Base-by-base conservation (phyloP, 2,888 invertebrate species). In the Cheilosia vernalis region DNA sequence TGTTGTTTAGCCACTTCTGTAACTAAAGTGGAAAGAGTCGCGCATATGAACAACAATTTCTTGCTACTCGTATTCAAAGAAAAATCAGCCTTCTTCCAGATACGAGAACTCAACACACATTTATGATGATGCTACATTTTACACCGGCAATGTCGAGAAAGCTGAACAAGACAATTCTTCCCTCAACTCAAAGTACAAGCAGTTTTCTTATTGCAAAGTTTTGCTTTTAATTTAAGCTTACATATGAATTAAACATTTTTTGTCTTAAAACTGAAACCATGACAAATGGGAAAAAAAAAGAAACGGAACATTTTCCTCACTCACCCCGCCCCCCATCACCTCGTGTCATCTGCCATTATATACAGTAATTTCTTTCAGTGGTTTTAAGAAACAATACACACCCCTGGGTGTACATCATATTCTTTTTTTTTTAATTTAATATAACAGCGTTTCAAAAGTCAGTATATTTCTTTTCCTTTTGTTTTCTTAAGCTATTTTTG, bases 281-380 rank as follows among this genome's bases (percentile, higher is more conserved):
- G 15, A 58, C 58, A 40, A 64, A 63, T 64, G 42, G 6, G 13
- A 69, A 2, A 37, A 64, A 27, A 30, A 37, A 37, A 37, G 9
- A 37, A 37, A 37, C 37, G 13, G 37, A 37, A 37, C 10, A 37
- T 3, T 13, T 37, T 4, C 44, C 53, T 55, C n/a, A 30, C 30
- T 15, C 47, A 27, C 27, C 30, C 27, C 19, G 3, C 61, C 53
- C 85, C 85, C 85, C 85, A 81, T 85, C 85, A 85, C 85, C 85
- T 81, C 76, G 49, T 67, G 80, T 53, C 61, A 58, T 72, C 61
- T 60, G 72, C 63, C 76, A 56, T 61, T 60, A 55, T 56, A 51
- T 84, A 84, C 80, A 77, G 27, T 55, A 49, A 66, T 51, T 15
- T 17, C 17, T 66, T 51, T 53, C 42, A 21, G 66, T 70, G 44